phyloP scores from a whole-genome alignment of 2,888 invertebrate species.

The Cactoblastis cactorum region DNA sequence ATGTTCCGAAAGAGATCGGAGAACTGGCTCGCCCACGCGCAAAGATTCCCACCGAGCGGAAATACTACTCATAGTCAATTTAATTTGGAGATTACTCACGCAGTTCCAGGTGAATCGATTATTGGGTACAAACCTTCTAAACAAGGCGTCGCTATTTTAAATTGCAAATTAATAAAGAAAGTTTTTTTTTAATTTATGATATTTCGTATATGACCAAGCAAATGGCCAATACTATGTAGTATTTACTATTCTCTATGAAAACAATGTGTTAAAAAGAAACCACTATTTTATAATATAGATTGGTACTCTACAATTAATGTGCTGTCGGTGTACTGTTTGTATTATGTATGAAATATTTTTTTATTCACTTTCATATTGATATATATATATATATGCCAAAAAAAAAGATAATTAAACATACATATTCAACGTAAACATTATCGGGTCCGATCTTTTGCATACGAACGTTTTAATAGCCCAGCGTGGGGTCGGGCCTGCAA shows the following conservation, averaged over 20 bases:
- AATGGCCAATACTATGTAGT: too few relatives aligned
- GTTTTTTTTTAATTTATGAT: too few relatives aligned
- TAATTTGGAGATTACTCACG: slow-evolving; percentile 49
- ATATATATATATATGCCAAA: neutral
- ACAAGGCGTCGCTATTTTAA: too few relatives aligned
- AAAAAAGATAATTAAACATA: slow-evolving; percentile 20
- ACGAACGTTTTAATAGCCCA: slow-evolving; percentile 37
- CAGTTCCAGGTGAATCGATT: slow-evolving; percentile 31
- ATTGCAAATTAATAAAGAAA: too few relatives aligned
- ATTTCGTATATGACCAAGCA: too few relatives aligned
- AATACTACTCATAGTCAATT: slow-evolving; percentile 53
- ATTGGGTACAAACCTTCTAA: slow-evolving; percentile 13
- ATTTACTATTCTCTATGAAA: too few relatives aligned
- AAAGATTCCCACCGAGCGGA: slow-evolving; percentile 50
- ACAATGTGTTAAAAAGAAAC: too few relatives aligned
- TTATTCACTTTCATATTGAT: neutral
- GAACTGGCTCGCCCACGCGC: slow-evolving; percentile 50
- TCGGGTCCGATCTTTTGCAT: slow-evolving; percentile 27
- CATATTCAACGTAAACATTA: slow-evolving; percentile 29
- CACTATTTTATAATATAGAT: too few relatives aligned
- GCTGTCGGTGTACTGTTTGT: too few relatives aligned
- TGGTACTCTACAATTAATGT: too few relatives aligned
- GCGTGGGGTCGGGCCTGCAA: slow-evolving; percentile 32
- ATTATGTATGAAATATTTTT: slow-evolving; percentile 24
- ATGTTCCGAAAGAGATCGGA: slow-evolving; percentile 53